Evolutionary conservation across 2,797 vertebrate genomes (phyloP), one percentile per base, ranked within the genome.

Genomic region (Sylvia borin): DNA sequence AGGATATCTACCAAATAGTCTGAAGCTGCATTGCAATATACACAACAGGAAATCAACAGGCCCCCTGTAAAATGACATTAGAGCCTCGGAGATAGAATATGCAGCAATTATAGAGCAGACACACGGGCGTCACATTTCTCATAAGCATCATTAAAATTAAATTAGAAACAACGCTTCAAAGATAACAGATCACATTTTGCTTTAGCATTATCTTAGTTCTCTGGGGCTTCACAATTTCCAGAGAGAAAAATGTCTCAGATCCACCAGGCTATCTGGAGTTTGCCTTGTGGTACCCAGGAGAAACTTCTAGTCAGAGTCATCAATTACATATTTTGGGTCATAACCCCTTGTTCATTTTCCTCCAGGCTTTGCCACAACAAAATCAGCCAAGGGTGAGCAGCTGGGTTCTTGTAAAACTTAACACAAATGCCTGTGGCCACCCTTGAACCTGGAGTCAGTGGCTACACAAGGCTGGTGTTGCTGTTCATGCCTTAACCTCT

Each of bases 111-210:
- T 11, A 85, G 74, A 92, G 61, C 84, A 95, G 86, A 89, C 60
- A 90, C 8, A 11, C 27, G 68, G 68, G 84, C 45, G 0, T 96
- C 89, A 74, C 54, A 43, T 91, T 93, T 87, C 95, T 89, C 94
- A 95, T 83, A 90, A 95, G 84, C 50, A 77, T 72, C 42, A 72
- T 95, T 96, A 93, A 82, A 95, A 87, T 84, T 89, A 93, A 89
- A 96, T 96, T 92, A 94, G 93, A 87, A 95, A 50, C 20, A 87
- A 76, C 1, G 1, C 34, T 89, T 95, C 71, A 71, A 83, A 94
- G 91, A 82, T 80, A 95, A 93, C 16, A 5, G 50, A 92, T 77
- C 65, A 6, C 88, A 82, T 91, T 93, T 85, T 85, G 80, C 53
- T 89, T 91, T 85, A 60, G 77, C 77, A 74, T 77, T 71, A 83